Base-by-base conservation (phyloP, 2,113 vertebrate genomes). In the Xiphorhynchus elegans region DNA sequence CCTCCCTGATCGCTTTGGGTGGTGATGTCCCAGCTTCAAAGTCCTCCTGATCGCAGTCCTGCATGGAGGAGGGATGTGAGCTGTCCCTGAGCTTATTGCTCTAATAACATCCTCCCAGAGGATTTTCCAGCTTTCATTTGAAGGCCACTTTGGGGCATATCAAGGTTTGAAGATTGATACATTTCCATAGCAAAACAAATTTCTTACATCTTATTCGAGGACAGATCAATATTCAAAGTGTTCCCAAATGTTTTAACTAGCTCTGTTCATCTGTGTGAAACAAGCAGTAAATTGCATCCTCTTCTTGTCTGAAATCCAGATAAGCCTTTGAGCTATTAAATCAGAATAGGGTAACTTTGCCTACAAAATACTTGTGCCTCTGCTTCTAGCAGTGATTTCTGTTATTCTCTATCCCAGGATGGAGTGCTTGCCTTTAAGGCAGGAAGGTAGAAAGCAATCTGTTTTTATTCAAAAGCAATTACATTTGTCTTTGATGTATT, bases 401-500 rank as follows among this genome's bases (percentile, higher is more conserved):
- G 11, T 58, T 87, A 59, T 60, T 66, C 35, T 89, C 33, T 63
- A 25, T 93, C 87, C 92, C 53, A 66, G 73, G 33, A 33, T 55
- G 58, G 60, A 79, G 76, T 53, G 69, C 74, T 81, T 95, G 92
- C 94, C 95, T 92, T 77, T 78, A 86, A 97, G 90, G 94, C 90
- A 95, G 89, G 40, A 85, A 91, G 82, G 84, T 84, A 94, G 86
- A 94, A 96, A 95, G 93, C 91, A 93, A 80, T 97, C 87, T 95
- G 87, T 1, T 89, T 95, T 95, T 97, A 90, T 96, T 96, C 93
- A 95, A 95, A 96, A 97, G 93, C 89, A 96, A 96, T 97, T 95
- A 95, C 90, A 89, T 95, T 97, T 92, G 89, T 94, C 95, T 97
- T 96, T 97, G 96, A 95, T 97, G 87, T 95, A 69, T 95, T 95